Evolutionary conservation across 2,113 vertebrate genomes (phyloP).

Genomic region (Sakesphorus luctuosus): DNA sequence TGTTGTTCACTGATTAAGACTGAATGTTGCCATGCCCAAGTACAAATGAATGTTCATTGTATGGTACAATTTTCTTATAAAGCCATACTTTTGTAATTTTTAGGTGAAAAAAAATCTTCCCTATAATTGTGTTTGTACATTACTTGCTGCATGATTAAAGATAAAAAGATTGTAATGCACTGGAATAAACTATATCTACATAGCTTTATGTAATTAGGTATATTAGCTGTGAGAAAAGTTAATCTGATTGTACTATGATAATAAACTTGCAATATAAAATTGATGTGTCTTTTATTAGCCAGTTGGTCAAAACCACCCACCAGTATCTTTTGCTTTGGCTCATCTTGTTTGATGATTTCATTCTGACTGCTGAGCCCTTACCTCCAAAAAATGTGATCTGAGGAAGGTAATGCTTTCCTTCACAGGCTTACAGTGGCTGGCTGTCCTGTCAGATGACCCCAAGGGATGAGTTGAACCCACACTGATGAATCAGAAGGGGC

Average conservation of each 20-base stretch:
- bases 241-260: conserved; percentile 25
- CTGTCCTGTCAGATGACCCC: neutral
- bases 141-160: conserved; percentile 6
- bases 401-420: neutral
- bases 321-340: neutral
- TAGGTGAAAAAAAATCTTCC: neutral
- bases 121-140: conserved; percentile 17
- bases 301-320: neutral
- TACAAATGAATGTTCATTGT: conserved; percentile 23
- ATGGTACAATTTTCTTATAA: conserved; percentile 6
- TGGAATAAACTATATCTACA: conserved; percentile 6
- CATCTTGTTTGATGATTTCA: neutral
- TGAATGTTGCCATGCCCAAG: neutral
- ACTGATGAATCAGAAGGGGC: neutral
- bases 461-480: neutral
- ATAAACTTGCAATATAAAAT: conserved; percentile 57
- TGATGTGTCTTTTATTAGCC: conserved; percentile 17
- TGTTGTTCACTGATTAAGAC: neutral
- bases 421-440: neutral
- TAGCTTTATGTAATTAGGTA: neutral
- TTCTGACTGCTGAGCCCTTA: neutral
- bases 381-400: neutral
- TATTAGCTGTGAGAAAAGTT: neutral
- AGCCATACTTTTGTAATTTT: conserved; percentile 57
- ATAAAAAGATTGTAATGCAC: neutral